phyloP scores from a whole-genome alignment of 2,888 invertebrate species.

The Amphipoea lucens region DNA sequence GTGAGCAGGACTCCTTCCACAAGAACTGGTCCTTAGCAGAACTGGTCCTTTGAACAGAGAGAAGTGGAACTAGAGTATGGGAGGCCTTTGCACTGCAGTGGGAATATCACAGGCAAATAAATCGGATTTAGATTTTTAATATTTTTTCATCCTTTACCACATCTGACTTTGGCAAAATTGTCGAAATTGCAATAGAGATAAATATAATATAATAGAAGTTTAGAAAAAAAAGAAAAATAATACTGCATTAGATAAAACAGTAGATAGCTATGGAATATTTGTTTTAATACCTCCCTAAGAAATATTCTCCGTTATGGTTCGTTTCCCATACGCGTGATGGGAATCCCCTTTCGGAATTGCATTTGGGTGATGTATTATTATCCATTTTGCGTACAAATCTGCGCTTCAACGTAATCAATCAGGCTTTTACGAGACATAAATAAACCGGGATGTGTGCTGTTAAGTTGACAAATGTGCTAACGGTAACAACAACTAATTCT shows the following conservation, averaged over 20 bases:
- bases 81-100: background rate
- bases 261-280: background rate
- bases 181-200: background rate
- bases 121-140: background rate
- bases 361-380: conserved; percentile 74
- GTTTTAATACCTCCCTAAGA: conserved; percentile 16
- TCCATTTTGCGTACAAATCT: conserved; percentile 72
- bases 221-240: background rate
- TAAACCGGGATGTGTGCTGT: conserved; percentile 59
- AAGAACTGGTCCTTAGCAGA: background rate
- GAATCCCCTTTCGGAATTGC: conserved; percentile 67
- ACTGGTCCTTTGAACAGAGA: background rate
- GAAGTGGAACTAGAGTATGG: background rate
- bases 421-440: conserved; percentile 72
- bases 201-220: background rate
- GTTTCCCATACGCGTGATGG: conserved; percentile 43
- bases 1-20: background rate
- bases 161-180: background rate
- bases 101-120: background rate
- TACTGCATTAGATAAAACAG: background rate
- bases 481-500: conserved; percentile 38
- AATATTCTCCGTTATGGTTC: conserved; percentile 33
- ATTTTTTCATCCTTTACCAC: too few species aligned
- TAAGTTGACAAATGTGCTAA: conserved; percentile 58
- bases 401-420: conserved; percentile 75